Base-by-base conservation (phyloP, 2,888 invertebrate genomes). In the Embidobia sp. region DNA sequence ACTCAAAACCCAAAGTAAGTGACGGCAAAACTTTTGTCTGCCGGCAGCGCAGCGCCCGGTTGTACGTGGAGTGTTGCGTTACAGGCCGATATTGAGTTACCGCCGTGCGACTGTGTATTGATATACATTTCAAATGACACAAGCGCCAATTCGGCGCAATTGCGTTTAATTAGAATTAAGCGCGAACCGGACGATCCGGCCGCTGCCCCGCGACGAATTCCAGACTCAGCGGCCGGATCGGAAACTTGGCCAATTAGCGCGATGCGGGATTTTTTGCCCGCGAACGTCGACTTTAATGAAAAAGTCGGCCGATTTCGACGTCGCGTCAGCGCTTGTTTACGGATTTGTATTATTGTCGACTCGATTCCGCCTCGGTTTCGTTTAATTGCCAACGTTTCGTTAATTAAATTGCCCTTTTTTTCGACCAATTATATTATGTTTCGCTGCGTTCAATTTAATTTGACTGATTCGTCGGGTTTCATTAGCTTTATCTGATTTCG, bases 81-180 rank as follows among this genome's bases (percentile, higher is more conserved):
- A 85, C 87, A 84, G 74, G 83, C 84, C 85, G 87, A 86, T 87
- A 87, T 88, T 83, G 79, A 76, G 80, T 88, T 86, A 85, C 86
- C 61, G 64, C 51, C 22, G 59, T 48, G 53, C 48, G 63, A 69
- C 75, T 63, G 55, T 49, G 55, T 69, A 69, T 67, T 67, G 74
- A 61, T 49, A 67, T 67, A 51, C 67, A 61, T 67, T 66, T 74
- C 74, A 55, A 61, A 48, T 37, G 55, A 66, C 44, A 55, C 37
- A 29, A 42, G 46, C 13, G 16, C 35, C 63, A 49, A 59, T 49
- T 59, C 48, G 16, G 27, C 8, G 49, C 46, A 69, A 59, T 69
- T 59, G 27, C 16, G 18, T 35, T 22, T 66, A 66, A 66, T 66
- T 66, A 51, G n/a, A 37, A 27, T 37, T 49, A 49, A 49, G 49